These are phyloP conservation scores for Cuniculus paca DNA, from an alignment of 2,797 vertebrate species.

Conservation along the genomic window DNA sequence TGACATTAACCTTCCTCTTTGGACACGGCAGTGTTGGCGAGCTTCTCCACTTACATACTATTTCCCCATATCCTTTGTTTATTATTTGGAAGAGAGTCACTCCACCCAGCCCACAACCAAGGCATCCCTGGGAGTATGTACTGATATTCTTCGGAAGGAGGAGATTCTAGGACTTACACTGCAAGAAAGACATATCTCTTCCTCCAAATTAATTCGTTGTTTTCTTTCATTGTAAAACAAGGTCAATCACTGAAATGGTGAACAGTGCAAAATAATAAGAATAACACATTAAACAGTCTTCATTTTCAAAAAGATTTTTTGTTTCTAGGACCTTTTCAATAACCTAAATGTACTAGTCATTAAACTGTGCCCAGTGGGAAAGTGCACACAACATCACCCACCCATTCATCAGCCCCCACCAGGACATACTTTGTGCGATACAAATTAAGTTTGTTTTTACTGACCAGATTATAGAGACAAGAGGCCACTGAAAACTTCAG, in stretches of 20 bases:
- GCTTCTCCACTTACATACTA: not conserved
- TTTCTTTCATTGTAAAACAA: constrained; percentile 79
- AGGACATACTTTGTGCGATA: not conserved
- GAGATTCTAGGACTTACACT: not conserved
- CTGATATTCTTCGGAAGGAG: not conserved
- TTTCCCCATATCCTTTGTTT: constrained; percentile 13
- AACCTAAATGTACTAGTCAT: constrained; percentile 10
- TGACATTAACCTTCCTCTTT: not conserved
- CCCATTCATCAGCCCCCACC: not conserved
- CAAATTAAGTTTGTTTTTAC: not conserved
- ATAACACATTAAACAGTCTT: constrained; percentile 81
- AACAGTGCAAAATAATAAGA: constrained; percentile 79
- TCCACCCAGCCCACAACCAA: not conserved
- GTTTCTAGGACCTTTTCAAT: constrained; percentile 39
- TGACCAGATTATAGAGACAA: constrained; percentile 33
- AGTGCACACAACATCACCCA: not conserved
- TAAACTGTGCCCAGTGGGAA: not conserved
- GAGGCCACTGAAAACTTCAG: not conserved
- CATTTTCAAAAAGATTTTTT: constrained; percentile 82
- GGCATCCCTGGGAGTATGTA: not conserved
- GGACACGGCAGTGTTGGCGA: not conserved
- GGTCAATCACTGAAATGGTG: constrained; percentile 75
- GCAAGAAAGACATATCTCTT: not conserved
- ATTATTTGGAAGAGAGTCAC: not conserved
- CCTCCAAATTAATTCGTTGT: constrained; percentile 9